Percentiles rank a stretch among this genome's conserved stretches.
Evolutionary conservation across 2,888 invertebrate genomes (phyloP).

Genomic region (Hedychridium roseum): DNA sequence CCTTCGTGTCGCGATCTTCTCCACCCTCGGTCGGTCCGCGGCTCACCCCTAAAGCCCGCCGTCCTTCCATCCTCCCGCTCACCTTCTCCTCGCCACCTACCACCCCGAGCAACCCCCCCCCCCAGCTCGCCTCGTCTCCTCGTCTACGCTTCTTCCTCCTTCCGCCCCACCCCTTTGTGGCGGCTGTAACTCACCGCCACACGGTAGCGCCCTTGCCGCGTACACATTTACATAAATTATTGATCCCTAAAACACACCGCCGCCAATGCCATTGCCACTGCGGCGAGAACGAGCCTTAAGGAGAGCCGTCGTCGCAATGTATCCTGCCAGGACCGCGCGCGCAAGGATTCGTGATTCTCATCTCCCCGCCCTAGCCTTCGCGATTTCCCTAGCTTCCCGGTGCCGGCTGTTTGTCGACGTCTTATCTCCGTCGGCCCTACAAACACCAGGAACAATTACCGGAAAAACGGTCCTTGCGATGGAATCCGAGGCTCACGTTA

Average conservation of each 20-base stretch:
- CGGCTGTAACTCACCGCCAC: slow-evolving; percentile 62
- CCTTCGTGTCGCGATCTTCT: slow-evolving; percentile 62
- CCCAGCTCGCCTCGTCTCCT: slow-evolving; percentile 38
- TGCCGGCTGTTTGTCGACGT: background rate
- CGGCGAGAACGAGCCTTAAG: slow-evolving; percentile 39
- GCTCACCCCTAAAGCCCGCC: slow-evolving; percentile 35
- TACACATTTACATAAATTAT: slow-evolving; percentile 65
- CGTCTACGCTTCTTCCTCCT: slow-evolving; percentile 11
- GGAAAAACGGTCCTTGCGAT: too few relatives aligned
- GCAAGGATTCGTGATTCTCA: slow-evolving; percentile 10
- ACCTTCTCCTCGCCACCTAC: slow-evolving; percentile 34
- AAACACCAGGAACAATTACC: too few relatives aligned
- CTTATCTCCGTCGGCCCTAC: too few relatives aligned
- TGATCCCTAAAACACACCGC: slow-evolving; percentile 61
- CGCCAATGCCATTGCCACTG: slow-evolving; percentile 59
- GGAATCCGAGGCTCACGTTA: too few relatives aligned
- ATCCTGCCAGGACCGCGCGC: slow-evolving; percentile 26
- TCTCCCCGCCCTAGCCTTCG: background rate
- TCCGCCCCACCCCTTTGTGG: slow-evolving; percentile 25
- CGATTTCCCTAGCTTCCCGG: background rate
- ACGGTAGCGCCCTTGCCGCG: slow-evolving; percentile 62
- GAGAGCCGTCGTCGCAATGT: slow-evolving; percentile 31
- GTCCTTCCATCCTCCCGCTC: slow-evolving; percentile 23
- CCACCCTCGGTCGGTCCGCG: slow-evolving; percentile 47
- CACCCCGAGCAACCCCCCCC: slow-evolving; percentile 39